Conservation (phyloP, 1,140 invertebrate species). For the Dinothrombium tinctorium region DNA sequence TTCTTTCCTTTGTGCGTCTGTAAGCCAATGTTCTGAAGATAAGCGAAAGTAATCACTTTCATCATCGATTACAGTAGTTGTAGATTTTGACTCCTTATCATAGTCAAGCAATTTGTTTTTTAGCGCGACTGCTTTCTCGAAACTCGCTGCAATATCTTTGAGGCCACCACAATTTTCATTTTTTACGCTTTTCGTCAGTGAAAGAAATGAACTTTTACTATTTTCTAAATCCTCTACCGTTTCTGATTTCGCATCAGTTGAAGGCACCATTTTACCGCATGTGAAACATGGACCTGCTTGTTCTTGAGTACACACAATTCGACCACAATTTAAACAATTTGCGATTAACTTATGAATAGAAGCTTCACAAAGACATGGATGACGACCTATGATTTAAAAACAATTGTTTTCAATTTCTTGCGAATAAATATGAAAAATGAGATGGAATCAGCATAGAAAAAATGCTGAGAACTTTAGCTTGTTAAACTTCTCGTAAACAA, state of each 20-base stretch:
- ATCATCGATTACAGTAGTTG: slow-evolving; percentile 80
- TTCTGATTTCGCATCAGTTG: too few relatives aligned
- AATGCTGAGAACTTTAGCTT: too few relatives aligned
- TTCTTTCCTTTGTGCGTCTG: slow-evolving; percentile 37
- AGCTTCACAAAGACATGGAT: slow-evolving; percentile 75
- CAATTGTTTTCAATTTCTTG: too few relatives aligned
- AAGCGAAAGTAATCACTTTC: slow-evolving; percentile 74
- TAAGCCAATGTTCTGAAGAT: slow-evolving; percentile 51
- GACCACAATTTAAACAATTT: slow-evolving; percentile 79
- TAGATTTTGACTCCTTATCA: slow-evolving; percentile 51
- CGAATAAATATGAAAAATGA: too few relatives aligned
- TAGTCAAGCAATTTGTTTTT: slow-evolving; percentile 61
- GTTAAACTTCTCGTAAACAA: too few relatives aligned
- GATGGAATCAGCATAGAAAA: too few relatives aligned
- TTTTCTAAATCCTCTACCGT: too few relatives aligned
- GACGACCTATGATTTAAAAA: slow-evolving; percentile 42
- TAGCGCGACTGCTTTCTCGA: slow-evolving; percentile 45
- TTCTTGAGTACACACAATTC: slow-evolving; percentile 86
- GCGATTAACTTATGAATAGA: slow-evolving; percentile 65
- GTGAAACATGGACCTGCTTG: slow-evolving; percentile 84
- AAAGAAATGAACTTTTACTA: slow-evolving; percentile 1
- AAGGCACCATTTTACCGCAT: too few relatives aligned
- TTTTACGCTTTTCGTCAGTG: neutral
- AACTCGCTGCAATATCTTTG: slow-evolving; percentile 8
- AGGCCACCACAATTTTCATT: neutral